Conservation (phyloP, 2,113 vertebrate species). For the Aramus guarauna region DNA sequence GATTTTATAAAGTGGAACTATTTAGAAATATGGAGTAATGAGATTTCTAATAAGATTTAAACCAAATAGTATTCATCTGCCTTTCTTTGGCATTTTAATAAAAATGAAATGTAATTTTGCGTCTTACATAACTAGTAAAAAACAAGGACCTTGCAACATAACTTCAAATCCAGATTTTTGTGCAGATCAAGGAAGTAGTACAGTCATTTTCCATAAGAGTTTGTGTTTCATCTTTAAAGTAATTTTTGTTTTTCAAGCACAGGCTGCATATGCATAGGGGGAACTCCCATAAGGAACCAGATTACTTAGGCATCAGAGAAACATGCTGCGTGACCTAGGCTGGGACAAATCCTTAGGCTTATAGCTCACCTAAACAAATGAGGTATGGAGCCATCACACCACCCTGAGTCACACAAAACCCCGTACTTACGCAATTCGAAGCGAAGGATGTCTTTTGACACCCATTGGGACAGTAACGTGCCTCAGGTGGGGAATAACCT, state of each 20-base stretch:
- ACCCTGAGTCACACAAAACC: neutral
- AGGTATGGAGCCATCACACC: neutral
- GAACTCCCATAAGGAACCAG: neutral
- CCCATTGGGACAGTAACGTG: neutral
- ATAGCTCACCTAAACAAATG: neutral
- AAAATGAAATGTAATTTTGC: neutral
- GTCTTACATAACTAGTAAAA: neutral
- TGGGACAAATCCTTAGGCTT: neutral
- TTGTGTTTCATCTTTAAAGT: neutral
- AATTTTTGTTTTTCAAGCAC: neutral
- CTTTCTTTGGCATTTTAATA: neutral
- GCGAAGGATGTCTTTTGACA: neutral
- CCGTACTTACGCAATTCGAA: neutral
- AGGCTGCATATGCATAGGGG: neutral
- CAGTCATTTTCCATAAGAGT: neutral
- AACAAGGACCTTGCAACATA: neutral
- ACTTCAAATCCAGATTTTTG: neutral
- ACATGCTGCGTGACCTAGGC: neutral
- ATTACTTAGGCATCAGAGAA: neutral
- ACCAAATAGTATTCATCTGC: neutral
- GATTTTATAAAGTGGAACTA: neutral
- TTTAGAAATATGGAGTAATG: neutral
- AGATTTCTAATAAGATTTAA: neutral
- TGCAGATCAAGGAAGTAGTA: neutral
- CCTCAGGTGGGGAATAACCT: neutral